These are phyloP conservation scores for Brachyptera putata DNA, from an alignment of 2,888 invertebrate species.

Conservation along the genomic window DNA sequence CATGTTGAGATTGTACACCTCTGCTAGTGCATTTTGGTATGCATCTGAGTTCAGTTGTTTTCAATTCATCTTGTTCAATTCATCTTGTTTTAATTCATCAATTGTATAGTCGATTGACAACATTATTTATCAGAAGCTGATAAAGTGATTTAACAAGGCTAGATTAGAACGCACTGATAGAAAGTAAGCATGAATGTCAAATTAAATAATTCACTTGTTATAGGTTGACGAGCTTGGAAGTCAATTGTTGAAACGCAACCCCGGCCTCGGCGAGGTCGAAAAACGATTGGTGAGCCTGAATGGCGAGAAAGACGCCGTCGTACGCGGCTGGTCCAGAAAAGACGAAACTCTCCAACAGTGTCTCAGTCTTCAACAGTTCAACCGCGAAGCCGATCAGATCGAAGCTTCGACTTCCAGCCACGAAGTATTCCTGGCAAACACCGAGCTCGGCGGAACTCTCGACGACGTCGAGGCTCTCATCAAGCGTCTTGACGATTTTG, in stretches of 20 bases:
- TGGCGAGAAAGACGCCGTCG: conserved; percentile 71
- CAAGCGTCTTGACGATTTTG: conserved; percentile 90
- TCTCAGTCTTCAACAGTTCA: conserved; percentile 85
- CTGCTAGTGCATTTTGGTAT: too few species aligned
- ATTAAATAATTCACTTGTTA: too few species aligned
- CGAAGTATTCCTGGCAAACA: conserved; percentile 87
- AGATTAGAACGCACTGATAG: too few species aligned
- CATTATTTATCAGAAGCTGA: too few species aligned
- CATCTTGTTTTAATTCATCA: too few species aligned
- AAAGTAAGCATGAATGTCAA: too few species aligned
- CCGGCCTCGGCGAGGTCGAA: conserved; percentile 68
- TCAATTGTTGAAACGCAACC: conserved; percentile 70
- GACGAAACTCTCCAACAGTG: conserved; percentile 82
- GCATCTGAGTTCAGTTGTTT: too few species aligned
- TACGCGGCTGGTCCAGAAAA: conserved; percentile 79
- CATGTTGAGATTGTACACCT: too few species aligned
- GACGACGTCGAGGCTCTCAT: conserved; percentile 89
- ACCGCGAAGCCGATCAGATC: conserved; percentile 94
- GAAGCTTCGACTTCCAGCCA: conserved; percentile 93
- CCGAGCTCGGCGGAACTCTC: conserved; percentile 78
- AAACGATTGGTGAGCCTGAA: conserved; percentile 68
- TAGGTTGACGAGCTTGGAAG: conserved; percentile 65
- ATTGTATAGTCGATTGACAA: too few species aligned
- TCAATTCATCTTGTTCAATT: too few species aligned
- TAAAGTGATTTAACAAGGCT: too few species aligned